Evolutionary conservation across 1,140 invertebrate species (phyloP).

Genomic region (Cecropterus lyciades): DNA sequence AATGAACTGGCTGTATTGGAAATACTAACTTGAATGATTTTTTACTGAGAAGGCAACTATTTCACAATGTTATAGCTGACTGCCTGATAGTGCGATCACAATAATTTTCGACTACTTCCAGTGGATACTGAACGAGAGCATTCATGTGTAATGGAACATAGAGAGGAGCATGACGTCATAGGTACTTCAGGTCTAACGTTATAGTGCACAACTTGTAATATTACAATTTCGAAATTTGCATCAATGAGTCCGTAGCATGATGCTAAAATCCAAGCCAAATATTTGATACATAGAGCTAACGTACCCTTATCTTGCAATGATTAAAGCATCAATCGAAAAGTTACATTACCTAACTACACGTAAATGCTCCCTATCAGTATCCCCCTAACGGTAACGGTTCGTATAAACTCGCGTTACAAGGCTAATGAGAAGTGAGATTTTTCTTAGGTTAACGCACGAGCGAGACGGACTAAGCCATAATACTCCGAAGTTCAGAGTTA

Average conservation of each 20-base stretch:
- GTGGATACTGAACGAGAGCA: not conserved
- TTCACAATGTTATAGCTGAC: slow-evolving; percentile 47
- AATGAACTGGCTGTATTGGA: slow-evolving; percentile 22
- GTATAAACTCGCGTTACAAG: slow-evolving; percentile 36
- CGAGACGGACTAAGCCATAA: slow-evolving; percentile 48
- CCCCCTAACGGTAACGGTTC: not conserved
- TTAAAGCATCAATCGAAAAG: not conserved
- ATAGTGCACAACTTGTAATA: too few species aligned
- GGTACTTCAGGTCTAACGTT: too few species aligned
- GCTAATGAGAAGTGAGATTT: slow-evolving; percentile 53
- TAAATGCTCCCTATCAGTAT: not conserved
- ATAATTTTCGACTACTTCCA: slow-evolving; percentile 21
- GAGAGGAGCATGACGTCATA: too few species aligned
- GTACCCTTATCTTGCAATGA: too few species aligned
- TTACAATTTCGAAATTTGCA: too few species aligned
- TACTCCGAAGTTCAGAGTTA: slow-evolving; percentile 76
- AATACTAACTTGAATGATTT: slow-evolving; percentile 30
- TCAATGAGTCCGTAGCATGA: too few species aligned
- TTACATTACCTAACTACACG: not conserved
- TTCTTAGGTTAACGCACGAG: slow-evolving; percentile 40
- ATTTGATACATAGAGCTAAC: too few species aligned
- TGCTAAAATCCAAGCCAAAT: too few species aligned
- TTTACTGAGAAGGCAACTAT: slow-evolving; percentile 12
- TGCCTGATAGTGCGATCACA: slow-evolving; percentile 47
- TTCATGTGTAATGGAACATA: too few species aligned